Conservation (phyloP, 2,113 vertebrate species). For the Vulpes ferrilata region DNA sequence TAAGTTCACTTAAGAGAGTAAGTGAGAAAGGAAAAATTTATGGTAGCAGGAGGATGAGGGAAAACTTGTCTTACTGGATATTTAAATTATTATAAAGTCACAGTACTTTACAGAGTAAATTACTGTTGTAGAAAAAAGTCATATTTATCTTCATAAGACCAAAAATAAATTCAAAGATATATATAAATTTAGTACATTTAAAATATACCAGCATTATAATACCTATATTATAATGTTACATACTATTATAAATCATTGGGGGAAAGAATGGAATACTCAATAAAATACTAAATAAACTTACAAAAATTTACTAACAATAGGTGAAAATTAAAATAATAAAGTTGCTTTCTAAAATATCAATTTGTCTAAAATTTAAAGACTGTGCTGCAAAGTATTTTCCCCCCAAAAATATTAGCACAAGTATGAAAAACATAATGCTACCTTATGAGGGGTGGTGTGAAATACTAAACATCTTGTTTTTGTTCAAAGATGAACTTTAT, state of each 20-base stretch:
- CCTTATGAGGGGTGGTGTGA: too few relatives aligned
- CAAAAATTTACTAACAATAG: not conserved
- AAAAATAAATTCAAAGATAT: conserved; percentile 7
- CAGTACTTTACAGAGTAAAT: conserved; percentile 29
- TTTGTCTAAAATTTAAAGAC: conserved; percentile 41
- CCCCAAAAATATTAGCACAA: conserved; percentile 25
- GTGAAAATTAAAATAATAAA: conserved; percentile 47
- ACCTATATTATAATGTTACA: not conserved
- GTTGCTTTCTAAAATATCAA: conserved; percentile 36
- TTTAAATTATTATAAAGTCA: conserved; percentile 38
- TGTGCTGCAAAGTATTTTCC: not conserved
- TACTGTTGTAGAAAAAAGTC: not conserved
- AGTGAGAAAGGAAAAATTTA: not conserved
- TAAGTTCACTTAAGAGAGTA: conserved; percentile 35
- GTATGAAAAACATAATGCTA: not conserved
- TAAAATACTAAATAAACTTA: conserved; percentile 37
- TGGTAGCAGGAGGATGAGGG: not conserved
- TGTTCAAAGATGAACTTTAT: conserved; percentile 38
- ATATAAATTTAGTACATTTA: not conserved
- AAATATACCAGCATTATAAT: not conserved
- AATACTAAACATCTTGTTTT: not conserved
- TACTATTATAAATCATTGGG: not conserved
- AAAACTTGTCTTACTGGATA: conserved; percentile 40
- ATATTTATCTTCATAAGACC: not conserved
- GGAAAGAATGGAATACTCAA: not conserved